A percentile compares a stretch with the other conserved stretches of the same genome.
phyloP scores from a whole-genome alignment of 2,888 invertebrate species.

The Octodonta nipae region DNA sequence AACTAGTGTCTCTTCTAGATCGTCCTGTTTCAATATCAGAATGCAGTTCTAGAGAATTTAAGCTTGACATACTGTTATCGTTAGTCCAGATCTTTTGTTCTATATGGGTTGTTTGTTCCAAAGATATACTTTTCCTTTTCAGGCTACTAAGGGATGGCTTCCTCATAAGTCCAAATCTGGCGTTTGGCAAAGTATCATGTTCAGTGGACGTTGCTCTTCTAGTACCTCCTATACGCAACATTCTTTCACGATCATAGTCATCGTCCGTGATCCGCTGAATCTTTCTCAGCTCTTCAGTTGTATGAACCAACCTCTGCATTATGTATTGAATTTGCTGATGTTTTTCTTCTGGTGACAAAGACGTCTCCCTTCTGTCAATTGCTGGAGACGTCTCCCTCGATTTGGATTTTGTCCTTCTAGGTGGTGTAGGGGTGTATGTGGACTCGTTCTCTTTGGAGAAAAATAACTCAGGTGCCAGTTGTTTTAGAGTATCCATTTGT shows the following conservation, averaged over 20 bases:
- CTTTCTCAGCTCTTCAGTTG: constrained; percentile 50
- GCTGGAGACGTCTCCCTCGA: constrained; percentile 60
- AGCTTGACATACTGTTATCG: constrained; percentile 71
- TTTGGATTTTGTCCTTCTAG: constrained; percentile 54
- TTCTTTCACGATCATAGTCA: constrained; percentile 39
- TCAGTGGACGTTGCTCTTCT: constrained; percentile 48
- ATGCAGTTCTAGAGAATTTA: constrained; percentile 50
- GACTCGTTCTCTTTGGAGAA: constrained; percentile 37
- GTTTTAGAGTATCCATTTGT: constrained; percentile 61
- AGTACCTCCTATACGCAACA: constrained; percentile 32
- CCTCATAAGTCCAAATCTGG: constrained; percentile 16
- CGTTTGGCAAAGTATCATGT: constrained; percentile 40
- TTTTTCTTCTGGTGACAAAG: constrained; percentile 32
- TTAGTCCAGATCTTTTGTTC: constrained; percentile 68
- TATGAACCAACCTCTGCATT: constrained; percentile 52
- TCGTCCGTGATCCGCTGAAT: constrained; percentile 40
- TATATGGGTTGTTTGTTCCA: constrained; percentile 50
- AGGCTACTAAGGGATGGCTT: constrained; percentile 36
- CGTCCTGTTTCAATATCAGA: constrained; percentile 44
- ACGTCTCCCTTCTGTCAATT: constrained; percentile 39
- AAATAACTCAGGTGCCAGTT: constrained; percentile 59
- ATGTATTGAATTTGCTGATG: constrained; percentile 33
- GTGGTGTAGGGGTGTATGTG: constrained; percentile 54
- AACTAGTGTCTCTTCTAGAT: constrained; percentile 58
- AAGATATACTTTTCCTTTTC: constrained; percentile 55